A percentile compares a stretch with the other conserved stretches of the same genome.
phyloP scores from a whole-genome alignment of 1,140 invertebrate genomes.

The Samia ricini region DNA sequence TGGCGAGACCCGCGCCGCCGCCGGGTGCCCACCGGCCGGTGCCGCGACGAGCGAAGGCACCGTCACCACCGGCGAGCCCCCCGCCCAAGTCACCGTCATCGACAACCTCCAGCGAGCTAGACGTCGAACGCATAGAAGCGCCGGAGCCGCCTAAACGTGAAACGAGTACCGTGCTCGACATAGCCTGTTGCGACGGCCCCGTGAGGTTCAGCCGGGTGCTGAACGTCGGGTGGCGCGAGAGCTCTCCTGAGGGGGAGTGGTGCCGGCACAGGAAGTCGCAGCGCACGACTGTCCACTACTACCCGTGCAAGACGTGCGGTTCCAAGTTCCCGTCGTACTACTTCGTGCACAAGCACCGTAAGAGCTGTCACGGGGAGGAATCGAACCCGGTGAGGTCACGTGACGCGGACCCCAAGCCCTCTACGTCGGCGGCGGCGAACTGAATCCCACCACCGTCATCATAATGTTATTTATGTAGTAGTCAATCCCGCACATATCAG shows the following conservation, averaged over 20 bases:
- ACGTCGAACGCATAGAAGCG: slow-evolving; percentile 57
- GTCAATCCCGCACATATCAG: slow-evolving; percentile 39
- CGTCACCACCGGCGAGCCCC: slow-evolving; percentile 47
- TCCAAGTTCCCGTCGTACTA: slow-evolving; percentile 95
- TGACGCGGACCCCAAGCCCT: slow-evolving; percentile 46
- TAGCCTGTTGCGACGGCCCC: slow-evolving; percentile 92
- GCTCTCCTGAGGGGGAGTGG: slow-evolving; percentile 71
- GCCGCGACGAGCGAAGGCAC: slow-evolving; percentile 46
- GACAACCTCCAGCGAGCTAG: slow-evolving; percentile 49
- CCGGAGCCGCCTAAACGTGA: slow-evolving; percentile 34
- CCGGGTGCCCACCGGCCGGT: slow-evolving; percentile 60
- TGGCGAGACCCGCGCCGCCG: slow-evolving; percentile 65
- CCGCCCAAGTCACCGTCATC: slow-evolving; percentile 38
- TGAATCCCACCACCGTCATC: slow-evolving; percentile 19
- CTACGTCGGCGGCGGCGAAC: slow-evolving; percentile 38
- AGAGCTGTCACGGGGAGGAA: slow-evolving; percentile 87
- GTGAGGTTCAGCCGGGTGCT: slow-evolving; percentile 82
- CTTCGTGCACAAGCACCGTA: slow-evolving; percentile 94
- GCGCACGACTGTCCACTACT: slow-evolving; percentile 92
- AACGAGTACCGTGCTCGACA: slow-evolving; percentile 80
- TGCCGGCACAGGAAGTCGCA: slow-evolving; percentile 73
- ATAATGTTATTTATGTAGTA: background rate
- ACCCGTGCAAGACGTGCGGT: slow-evolving; percentile 94
- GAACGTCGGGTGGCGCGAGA: slow-evolving; percentile 60
- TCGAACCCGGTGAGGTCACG: slow-evolving; percentile 11